Percentiles rank a stretch among this genome's conserved stretches.
phyloP scores from a whole-genome alignment of 2,113 vertebrate species.

The Rhynchomys soricoides region DNA sequence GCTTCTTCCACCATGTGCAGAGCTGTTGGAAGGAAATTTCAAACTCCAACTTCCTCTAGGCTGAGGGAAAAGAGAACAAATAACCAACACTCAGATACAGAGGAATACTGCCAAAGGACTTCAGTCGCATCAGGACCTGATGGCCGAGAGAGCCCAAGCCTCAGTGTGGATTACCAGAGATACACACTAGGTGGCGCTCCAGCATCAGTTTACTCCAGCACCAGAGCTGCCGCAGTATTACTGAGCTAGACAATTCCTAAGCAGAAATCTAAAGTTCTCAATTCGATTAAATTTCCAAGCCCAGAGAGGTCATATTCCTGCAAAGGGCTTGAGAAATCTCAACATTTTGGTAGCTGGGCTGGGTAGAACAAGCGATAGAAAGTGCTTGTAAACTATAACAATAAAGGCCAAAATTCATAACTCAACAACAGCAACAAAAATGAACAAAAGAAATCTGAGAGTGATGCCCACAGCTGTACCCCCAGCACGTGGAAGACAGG shows the following conservation, averaged over 20 bases:
- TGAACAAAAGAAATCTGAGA: not conserved
- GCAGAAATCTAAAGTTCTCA: not conserved
- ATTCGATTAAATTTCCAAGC: not conserved
- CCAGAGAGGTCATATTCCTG: not conserved
- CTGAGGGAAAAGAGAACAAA: not conserved
- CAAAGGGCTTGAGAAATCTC: not conserved
- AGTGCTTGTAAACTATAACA: not conserved
- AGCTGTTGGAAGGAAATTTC: not conserved
- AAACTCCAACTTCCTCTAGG: not conserved
- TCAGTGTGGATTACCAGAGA: not conserved
- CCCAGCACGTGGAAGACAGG: not conserved
- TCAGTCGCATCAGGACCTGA: not conserved
- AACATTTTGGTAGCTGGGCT: not conserved
- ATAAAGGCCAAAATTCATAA: not conserved
- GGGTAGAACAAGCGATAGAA: not conserved
- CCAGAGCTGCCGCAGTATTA: rapidly evolving
- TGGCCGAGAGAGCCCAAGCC: not conserved
- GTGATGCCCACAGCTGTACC: not conserved
- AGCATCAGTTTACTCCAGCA: not conserved
- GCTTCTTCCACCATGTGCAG: not conserved
- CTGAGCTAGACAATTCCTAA: not conserved
- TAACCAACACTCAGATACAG: not conserved
- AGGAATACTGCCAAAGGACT: not conserved
- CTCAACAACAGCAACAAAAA: not conserved
- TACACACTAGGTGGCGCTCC: not conserved